Conservation (phyloP, 30 jellyfish, hydroid and myxozoan species). For the Chrysaora quinquecirrha region DNA sequence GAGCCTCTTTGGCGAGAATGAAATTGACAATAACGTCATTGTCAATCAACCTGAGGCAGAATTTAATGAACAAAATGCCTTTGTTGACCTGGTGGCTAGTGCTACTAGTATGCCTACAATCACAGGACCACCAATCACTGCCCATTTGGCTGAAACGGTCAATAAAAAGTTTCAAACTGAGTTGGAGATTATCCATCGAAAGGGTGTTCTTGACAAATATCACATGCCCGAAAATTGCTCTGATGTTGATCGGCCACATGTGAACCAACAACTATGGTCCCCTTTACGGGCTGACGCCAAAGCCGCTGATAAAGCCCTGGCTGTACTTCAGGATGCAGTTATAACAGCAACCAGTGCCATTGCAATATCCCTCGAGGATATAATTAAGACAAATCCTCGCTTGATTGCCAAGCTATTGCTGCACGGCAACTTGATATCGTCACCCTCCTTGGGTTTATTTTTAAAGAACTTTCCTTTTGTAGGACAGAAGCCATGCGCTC, state of each 20-base stretch:
- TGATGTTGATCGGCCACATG: too few relatives aligned
- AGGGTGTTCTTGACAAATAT: background rate
- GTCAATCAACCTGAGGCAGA: background rate
- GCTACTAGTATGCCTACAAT: too few relatives aligned
- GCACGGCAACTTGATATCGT: too few relatives aligned
- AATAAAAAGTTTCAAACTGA: slow-evolving; percentile 9
- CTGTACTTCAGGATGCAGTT: slow-evolving; percentile 36
- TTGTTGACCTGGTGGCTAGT: too few relatives aligned
- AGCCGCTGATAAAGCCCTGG: too few relatives aligned
- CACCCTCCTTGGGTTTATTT: slow-evolving; percentile 14
- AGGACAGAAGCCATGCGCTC: slow-evolving; percentile 34
- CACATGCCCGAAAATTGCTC: slow-evolving; percentile 14
- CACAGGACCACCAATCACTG: slow-evolving; percentile 15
- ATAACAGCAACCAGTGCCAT: slow-evolving; percentile 36
- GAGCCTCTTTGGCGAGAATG: too few relatives aligned
- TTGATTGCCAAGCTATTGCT: too few relatives aligned
- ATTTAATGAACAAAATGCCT: background rate
- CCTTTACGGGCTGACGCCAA: too few relatives aligned
- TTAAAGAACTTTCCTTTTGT: slow-evolving; percentile 7
- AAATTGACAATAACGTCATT: slow-evolving; percentile 5
- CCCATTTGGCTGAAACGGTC: slow-evolving; percentile 12
- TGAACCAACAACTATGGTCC: too few relatives aligned
- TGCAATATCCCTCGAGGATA: slow-evolving; percentile 21
- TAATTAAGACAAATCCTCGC: too few relatives aligned
- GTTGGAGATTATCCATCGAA: slow-evolving; percentile 11